These are phyloP conservation scores for Dendrolimus houi DNA, from an alignment of 2,888 invertebrate species.

Conservation along the genomic window DNA sequence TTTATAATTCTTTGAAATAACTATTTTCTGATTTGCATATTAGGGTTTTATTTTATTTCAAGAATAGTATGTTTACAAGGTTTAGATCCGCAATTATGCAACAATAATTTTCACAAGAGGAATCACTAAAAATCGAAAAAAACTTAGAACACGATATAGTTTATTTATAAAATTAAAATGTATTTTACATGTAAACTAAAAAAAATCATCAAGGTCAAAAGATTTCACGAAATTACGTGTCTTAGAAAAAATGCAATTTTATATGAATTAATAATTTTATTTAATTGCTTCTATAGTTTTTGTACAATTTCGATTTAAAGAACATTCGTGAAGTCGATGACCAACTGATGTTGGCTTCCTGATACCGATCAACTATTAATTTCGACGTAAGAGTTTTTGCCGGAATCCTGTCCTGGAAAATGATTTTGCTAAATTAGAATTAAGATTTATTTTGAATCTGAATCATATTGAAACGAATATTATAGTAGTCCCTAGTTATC, in stretches of 20 bases:
- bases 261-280: neutral
- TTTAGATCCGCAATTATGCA: too few relatives aligned
- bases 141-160: neutral
- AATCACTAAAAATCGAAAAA: too few relatives aligned
- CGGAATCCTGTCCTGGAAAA: constrained; percentile 9
- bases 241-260: neutral
- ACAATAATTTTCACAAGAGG: too few relatives aligned
- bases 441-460: too few relatives aligned
- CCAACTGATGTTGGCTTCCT: constrained; percentile 33
- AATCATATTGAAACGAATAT: too few relatives aligned
- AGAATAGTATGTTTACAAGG: too few relatives aligned
- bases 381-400: constrained; percentile 23
- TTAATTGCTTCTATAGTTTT: neutral
- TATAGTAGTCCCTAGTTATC: too few relatives aligned
- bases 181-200: neutral
- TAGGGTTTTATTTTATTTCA: too few relatives aligned
- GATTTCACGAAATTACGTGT: neutral
- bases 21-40: too few relatives aligned
- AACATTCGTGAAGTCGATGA: constrained; percentile 17
- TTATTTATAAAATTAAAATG: neutral
- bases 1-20: too few relatives aligned
- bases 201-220: neutral
- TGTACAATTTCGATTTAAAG: neutral
- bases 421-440: constrained; percentile 28
- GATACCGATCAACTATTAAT: constrained; percentile 59